Percentiles rank a stretch among this genome's conserved stretches.
Conservation (phyloP, 2,797 vertebrate species). For the Protosalanx chinensis region DNA sequence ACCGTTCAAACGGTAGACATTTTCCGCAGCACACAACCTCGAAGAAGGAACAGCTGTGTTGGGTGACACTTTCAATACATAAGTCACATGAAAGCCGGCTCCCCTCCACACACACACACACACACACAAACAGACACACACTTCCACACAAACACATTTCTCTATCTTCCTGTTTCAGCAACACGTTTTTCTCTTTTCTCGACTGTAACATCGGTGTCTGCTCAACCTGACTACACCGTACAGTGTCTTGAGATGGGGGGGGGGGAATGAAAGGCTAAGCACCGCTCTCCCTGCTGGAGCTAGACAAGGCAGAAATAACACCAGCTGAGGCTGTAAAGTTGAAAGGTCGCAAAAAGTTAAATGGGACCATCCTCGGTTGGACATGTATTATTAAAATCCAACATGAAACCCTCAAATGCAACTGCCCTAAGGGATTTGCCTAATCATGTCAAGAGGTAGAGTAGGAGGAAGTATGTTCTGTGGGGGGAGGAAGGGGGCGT, state of each 20-base stretch:
- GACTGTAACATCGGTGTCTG: slow-evolving; percentile 21
- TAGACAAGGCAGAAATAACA: slow-evolving; percentile 40
- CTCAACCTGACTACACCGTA: slow-evolving; percentile 19
- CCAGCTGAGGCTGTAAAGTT: slow-evolving; percentile 8
- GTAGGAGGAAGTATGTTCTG: background rate
- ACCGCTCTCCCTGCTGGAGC: slow-evolving; percentile 16
- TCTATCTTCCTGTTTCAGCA: background rate
- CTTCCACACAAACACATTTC: slow-evolving; percentile 11
- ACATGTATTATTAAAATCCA: slow-evolving; percentile 25
- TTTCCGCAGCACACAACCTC: slow-evolving; percentile 23
- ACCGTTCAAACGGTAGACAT: slow-evolving; percentile 17
- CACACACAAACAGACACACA: background rate
- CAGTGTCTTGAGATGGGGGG: slow-evolving; percentile 61
- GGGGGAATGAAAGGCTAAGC: slow-evolving; percentile 69
- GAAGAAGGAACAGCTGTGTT: slow-evolving; percentile 15
- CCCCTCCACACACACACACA: slow-evolving; percentile 20
- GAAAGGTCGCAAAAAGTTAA: slow-evolving; percentile 56
- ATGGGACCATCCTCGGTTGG: slow-evolving; percentile 26
- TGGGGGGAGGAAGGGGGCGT: background rate
- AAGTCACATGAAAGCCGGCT: slow-evolving; percentile 14
- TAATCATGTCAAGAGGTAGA: no score
- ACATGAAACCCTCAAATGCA: background rate
- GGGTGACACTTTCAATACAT: slow-evolving; percentile 32
- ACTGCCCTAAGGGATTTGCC: background rate
- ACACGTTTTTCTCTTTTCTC: background rate